Evolutionary conservation across 2,113 vertebrate species (phyloP), one percentile per base, ranked within the genome.

Genomic region (Procavia capensis): DNA sequence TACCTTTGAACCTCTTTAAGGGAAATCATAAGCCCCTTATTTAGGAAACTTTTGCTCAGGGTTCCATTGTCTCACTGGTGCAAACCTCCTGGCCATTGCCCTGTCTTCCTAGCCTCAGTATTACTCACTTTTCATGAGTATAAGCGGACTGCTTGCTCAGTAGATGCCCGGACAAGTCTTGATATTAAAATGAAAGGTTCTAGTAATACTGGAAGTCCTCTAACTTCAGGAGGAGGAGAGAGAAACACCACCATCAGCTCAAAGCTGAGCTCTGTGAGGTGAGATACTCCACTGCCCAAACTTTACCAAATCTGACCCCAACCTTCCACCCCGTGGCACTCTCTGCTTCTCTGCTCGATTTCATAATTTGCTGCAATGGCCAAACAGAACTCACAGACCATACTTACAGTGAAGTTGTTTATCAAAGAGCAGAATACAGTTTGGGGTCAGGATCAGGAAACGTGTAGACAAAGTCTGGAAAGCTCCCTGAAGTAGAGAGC

Each of bases 111-210:
- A 14, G n/a, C 25, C 19, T 57, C n/a, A 25, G 43, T 3, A n/a
- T 90, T 57, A 47, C 39, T 81, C 20, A 34, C 81, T 79, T 87
- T 14, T 16, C 78, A 50, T 50, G n/a, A n/a, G 29, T 66, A 47
- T 59, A 64, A 94, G 57, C 31, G 27, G 72, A 9, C 16, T 0
- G 0, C 54, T 75, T 0, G 0, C 54, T 75, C 70, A 13, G 57
- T 10, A 50, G 76, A 72, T 41, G 47, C 36, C 59, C 45, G 3
- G 27, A 45, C 25, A 61, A 80, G 50, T 45, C 90, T 76, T 72
- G 34, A 8, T 45, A n/a, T 70, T 66, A 81, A 81, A 4, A 31
- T 66, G 31, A 68, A 17, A 54, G 9, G 66, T 19, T 68, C n/a
- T 20, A 1, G 66, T 34, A 68, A 34, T 36, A n/a, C 66, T 4